A percentile compares a stretch with the other conserved stretches of the same genome.
These are phyloP conservation scores for Dolomedes plantarius DNA, from an alignment of 2,888 invertebrate species.

Conservation along the genomic window DNA sequence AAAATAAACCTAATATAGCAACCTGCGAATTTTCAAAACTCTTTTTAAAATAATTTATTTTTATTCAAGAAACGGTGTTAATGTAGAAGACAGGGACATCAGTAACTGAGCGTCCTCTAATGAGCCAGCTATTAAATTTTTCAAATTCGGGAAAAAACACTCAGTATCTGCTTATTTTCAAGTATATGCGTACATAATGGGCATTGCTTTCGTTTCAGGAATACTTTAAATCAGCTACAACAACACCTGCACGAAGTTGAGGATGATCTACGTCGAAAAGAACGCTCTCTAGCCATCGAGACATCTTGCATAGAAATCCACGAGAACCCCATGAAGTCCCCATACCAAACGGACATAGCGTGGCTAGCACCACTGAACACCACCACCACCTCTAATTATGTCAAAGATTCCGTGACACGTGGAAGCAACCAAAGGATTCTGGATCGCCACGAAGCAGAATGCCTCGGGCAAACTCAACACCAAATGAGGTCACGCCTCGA, in stretches of 20 bases:
- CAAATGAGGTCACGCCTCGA: not conserved
- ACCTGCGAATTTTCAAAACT: no score
- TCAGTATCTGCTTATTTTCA: no score
- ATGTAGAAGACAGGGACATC: no score
- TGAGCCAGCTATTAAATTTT: no score
- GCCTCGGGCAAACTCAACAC: not conserved
- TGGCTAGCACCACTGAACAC: conserved; percentile 58
- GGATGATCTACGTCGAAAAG: conserved; percentile 58
- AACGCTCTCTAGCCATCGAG: conserved; percentile 55
- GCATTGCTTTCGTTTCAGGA: no score
- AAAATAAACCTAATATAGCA: no score
- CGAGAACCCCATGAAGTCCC: conserved; percentile 37
- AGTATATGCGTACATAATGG: no score
- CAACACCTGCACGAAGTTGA: conserved; percentile 64
- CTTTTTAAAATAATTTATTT: no score
- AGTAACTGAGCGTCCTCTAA: no score
- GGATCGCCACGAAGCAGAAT: conserved; percentile 22
- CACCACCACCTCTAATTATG: conserved; percentile 16
- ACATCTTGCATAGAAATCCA: conserved; percentile 46
- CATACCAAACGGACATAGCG: conserved; percentile 54
- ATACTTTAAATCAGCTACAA: conserved; percentile 54
- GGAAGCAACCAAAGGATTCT: conserved; percentile 31
- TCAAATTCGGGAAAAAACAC: no score
- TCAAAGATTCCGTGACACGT: conserved; percentile 7
- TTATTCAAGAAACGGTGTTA: no score